Conservation (phyloP, 2,888 invertebrate species). For the Lepidocyrtinus sp. region DNA sequence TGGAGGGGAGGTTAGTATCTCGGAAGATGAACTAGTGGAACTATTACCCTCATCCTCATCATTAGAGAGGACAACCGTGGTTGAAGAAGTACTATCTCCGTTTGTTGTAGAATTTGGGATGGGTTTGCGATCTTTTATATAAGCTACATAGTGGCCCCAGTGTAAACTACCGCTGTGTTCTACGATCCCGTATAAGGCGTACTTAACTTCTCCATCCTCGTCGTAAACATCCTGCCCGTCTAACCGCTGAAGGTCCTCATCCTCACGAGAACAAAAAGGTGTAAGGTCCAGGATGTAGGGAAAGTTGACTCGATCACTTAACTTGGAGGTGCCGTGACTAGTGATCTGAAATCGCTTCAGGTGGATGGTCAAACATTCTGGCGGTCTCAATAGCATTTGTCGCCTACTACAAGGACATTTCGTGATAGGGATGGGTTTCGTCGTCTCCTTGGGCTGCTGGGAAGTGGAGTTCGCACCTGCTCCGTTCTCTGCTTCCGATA, state of each 20-base stretch:
- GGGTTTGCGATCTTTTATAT: slow-evolving; percentile 82
- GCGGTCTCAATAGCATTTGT: slow-evolving; percentile 86
- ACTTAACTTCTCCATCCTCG: slow-evolving; percentile 73
- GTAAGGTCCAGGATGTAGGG: slow-evolving; percentile 89
- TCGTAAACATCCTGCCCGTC: slow-evolving; percentile 54
- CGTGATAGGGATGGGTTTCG: slow-evolving; percentile 84
- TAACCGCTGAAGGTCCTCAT: slow-evolving; percentile 72
- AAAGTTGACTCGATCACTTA: slow-evolving; percentile 89
- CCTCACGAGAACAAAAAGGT: slow-evolving; percentile 85
- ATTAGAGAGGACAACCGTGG: background rate
- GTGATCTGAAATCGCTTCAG: slow-evolving; percentile 94
- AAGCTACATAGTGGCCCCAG: slow-evolving; percentile 94
- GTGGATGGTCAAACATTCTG: slow-evolving; percentile 94
- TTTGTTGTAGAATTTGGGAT: background rate
- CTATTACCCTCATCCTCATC: slow-evolving; percentile 1
- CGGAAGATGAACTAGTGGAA: slow-evolving; percentile 8
- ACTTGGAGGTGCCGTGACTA: slow-evolving; percentile 82
- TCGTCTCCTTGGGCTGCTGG: slow-evolving; percentile 69
- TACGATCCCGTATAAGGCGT: slow-evolving; percentile 94
- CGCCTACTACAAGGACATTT: slow-evolving; percentile 85
- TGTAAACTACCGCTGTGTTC: slow-evolving; percentile 94
- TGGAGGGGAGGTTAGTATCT: slow-evolving; percentile 72
- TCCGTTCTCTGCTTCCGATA: slow-evolving; percentile 62
- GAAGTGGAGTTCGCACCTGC: background rate
- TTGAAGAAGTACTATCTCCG: background rate